phyloP scores from a whole-genome alignment of 2,888 invertebrate species.

The Vannuccia rotundouncinata region DNA sequence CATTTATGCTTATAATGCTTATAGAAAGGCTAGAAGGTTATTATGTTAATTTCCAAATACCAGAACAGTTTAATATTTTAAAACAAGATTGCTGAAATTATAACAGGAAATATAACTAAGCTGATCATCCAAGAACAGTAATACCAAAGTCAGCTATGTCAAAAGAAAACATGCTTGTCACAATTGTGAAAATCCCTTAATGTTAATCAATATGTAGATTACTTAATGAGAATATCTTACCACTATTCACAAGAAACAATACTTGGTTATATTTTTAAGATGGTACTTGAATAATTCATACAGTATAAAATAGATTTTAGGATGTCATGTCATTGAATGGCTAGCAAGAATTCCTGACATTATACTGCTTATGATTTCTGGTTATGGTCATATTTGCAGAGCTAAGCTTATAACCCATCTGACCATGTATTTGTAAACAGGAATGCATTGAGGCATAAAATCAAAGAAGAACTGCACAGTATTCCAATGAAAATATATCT shows the following conservation, averaged over 20 bases:
- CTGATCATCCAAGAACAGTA: not conserved
- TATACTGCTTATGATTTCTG: not conserved
- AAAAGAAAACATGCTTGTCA: not conserved
- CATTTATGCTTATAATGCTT: not conserved
- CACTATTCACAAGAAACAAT: conserved; percentile 2
- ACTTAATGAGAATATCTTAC: not conserved
- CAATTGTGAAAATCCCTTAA: not conserved
- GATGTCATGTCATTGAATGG: not conserved
- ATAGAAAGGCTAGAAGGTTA: not conserved
- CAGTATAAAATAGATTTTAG: not conserved
- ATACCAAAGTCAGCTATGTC: not conserved
- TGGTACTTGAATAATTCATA: not conserved
- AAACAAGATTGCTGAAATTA: not conserved
- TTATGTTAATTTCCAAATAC: not conserved
- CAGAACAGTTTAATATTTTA: not conserved
- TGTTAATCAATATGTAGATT: not conserved
- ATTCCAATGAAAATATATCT: not conserved
- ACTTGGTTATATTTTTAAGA: not conserved
- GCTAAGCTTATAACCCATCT: not conserved
- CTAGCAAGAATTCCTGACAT: not conserved
- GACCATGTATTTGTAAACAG: not conserved
- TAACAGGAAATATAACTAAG: too few relatives aligned
- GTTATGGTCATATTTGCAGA: not conserved
- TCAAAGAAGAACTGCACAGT: not conserved
- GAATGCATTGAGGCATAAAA: not conserved